Percentiles rank a stretch among this genome's conserved stretches.
phyloP scores from a whole-genome alignment of 1,140 invertebrate species.

The Pseudachorutes palmiensis region DNA sequence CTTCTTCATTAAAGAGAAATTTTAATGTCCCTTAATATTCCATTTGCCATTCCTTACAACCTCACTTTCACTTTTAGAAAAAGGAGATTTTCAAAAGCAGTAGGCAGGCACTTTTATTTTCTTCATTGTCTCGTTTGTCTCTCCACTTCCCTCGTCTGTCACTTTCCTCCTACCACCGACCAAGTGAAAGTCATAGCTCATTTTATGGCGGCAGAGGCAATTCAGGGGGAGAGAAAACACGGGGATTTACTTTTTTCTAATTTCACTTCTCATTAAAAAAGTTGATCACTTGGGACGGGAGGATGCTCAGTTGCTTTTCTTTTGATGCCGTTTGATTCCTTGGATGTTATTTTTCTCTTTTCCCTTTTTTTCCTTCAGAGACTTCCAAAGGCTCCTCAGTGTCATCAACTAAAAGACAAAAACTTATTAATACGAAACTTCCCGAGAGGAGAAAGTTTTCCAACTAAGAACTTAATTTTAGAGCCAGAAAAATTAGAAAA shows the following conservation, averaged over 20 bases:
- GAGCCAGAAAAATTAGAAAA: neutral
- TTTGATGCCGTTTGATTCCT: neutral
- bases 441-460: neutral
- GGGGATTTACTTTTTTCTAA: neutral
- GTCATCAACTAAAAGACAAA: conserved; percentile 6
- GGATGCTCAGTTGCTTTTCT: neutral
- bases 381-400: neutral
- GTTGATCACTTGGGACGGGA: conserved; percentile 7
- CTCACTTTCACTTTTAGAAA: neutral
- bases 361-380: neutral
- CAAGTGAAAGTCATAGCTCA: neutral
- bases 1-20: neutral
- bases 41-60: neutral
- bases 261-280: conserved; percentile 11
- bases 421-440: neutral
- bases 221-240: neutral
- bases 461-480: neutral
- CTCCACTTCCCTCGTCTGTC: neutral
- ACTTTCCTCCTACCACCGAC: neutral
- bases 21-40: neutral
- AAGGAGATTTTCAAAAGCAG: neutral
- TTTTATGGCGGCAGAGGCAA: neutral
- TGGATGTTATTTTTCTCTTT: neutral
- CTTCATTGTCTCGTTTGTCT: neutral
- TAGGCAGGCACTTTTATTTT: neutral